Conservation (phyloP, 1,140 invertebrate species). For the Trichomalopsis sarcophagae region DNA sequence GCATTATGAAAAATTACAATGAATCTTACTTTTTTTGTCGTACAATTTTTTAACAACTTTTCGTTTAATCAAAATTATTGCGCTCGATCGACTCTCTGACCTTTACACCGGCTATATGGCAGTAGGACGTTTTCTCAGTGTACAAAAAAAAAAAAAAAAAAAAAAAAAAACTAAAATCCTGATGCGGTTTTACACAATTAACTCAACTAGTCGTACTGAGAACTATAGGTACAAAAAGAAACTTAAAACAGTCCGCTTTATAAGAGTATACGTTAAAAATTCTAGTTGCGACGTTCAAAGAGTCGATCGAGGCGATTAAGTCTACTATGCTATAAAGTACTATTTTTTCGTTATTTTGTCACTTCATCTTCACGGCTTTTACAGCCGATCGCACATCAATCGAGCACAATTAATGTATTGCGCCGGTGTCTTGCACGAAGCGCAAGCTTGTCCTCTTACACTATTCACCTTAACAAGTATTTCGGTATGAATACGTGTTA, state of each 20-base stretch:
- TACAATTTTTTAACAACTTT: slow-evolving; percentile 22
- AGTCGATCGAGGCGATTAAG: slow-evolving; percentile 34
- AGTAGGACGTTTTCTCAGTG: neutral
- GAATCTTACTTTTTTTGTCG: slow-evolving; percentile 16
- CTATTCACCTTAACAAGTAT: slow-evolving; percentile 34
- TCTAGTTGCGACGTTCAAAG: slow-evolving; percentile 19
- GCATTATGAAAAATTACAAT: slow-evolving; percentile 43
- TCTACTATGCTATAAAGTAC: slow-evolving; percentile 16
- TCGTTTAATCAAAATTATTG: slow-evolving; percentile 17
- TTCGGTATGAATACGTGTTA: slow-evolving; percentile 28
- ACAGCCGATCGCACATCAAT: neutral
- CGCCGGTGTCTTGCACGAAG: neutral
- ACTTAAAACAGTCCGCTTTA: neutral
- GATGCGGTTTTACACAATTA: neutral
- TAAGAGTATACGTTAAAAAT: neutral
- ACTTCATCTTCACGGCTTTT: neutral
- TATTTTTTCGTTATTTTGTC: slow-evolving; percentile 22
- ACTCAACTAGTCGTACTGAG: neutral
- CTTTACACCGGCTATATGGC: neutral
- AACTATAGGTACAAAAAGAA: neutral
- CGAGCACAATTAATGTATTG: slow-evolving; percentile 17
- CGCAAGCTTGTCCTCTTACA: slow-evolving; percentile 17
- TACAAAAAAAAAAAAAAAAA: neutral
- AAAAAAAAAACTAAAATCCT: neutral
- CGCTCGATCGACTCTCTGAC: neutral